Conservation (phyloP, 2,113 vertebrate species). For the Proteles cristata region DNA sequence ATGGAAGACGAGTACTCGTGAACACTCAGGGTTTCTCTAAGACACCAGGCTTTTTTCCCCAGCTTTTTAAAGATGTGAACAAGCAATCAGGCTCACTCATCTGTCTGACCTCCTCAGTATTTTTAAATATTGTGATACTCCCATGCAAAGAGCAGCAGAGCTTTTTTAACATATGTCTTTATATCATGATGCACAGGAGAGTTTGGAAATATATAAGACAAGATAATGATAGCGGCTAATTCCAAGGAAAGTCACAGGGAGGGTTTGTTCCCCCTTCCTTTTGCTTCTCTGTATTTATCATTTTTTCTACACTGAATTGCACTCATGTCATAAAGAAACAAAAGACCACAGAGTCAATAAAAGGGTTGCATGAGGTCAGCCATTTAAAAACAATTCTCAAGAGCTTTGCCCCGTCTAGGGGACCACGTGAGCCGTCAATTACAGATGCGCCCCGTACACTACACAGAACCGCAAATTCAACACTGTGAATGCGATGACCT, state of each 20-base stretch:
- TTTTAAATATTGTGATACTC: background rate
- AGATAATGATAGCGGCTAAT: background rate
- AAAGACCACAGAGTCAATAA: background rate
- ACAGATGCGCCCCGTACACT: fast-evolving
- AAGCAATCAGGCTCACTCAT: background rate
- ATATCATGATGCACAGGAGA: background rate
- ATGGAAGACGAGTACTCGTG: too few relatives aligned
- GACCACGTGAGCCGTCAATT: fast-evolving
- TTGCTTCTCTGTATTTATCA: background rate
- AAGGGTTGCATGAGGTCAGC: background rate
- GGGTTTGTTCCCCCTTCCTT: background rate
- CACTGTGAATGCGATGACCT: too few relatives aligned
- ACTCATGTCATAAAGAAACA: background rate
- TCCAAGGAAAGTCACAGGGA: background rate
- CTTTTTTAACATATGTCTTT: background rate
- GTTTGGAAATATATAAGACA: background rate
- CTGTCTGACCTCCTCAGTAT: background rate
- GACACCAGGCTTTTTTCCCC: background rate
- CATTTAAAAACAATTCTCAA: background rate
- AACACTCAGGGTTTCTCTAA: background rate
- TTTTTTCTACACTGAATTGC: background rate
- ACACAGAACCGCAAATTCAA: background rate
- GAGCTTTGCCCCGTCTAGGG: background rate
- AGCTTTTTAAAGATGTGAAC: background rate
- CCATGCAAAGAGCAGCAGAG: background rate